phyloP scores from a whole-genome alignment of 2,888 invertebrate genomes.

The Harpalus rubripes region DNA sequence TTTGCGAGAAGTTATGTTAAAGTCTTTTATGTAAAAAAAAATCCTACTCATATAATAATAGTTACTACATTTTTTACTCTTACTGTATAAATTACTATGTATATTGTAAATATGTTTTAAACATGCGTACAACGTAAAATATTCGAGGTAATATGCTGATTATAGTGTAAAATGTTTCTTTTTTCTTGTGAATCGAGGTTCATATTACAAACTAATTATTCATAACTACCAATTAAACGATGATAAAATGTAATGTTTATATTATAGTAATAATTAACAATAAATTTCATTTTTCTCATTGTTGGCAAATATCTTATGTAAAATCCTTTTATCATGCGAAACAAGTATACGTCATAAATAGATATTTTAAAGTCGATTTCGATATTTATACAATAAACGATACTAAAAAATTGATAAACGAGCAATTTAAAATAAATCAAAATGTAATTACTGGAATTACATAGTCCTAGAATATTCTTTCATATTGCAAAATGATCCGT shows the following conservation, averaged over 20 bases:
- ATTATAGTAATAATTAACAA: neutral
- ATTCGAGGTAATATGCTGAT: neutral
- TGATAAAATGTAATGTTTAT: neutral
- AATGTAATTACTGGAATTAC: slow-evolving; percentile 35
- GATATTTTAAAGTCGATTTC: neutral
- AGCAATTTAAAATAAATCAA: slow-evolving; percentile 47
- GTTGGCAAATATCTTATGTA: neutral
- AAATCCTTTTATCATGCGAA: neutral
- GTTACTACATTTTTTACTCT: too few relatives aligned
- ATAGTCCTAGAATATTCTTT: neutral
- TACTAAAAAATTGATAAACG: slow-evolving; percentile 37
- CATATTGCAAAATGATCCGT: slow-evolving; percentile 25
- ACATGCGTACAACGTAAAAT: neutral
- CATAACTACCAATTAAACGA: neutral
- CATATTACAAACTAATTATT: neutral
- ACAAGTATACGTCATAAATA: neutral
- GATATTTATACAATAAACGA: slow-evolving; percentile 47
- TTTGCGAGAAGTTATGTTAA: too few relatives aligned
- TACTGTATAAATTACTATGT: too few relatives aligned
- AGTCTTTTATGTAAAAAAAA: too few relatives aligned
- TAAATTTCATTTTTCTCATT: neutral
- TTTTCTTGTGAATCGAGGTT: neutral
- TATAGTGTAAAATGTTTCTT: neutral
- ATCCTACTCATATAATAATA: too few relatives aligned
- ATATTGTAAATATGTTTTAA: too few relatives aligned